Percentiles rank a stretch among this genome's conserved stretches.
Conservation (phyloP, 2,888 invertebrate genomes). For the Vanessa cardui region DNA sequence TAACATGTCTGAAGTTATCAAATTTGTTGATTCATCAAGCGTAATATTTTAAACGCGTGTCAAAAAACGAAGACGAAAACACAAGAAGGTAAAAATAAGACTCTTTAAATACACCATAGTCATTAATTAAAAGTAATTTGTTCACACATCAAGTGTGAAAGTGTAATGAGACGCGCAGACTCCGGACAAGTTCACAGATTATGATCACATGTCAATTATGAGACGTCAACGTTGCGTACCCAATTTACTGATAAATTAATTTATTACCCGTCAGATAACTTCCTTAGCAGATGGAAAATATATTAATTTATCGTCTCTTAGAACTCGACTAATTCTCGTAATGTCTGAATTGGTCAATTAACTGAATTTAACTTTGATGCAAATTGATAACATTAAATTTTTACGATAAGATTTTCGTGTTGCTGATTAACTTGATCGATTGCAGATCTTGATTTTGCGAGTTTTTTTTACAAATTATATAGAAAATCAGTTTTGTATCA, state of each 20-base stretch:
- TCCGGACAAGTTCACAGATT: slow-evolving; percentile 17
- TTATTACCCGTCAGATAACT: slow-evolving; percentile 28
- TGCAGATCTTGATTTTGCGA: too few relatives aligned
- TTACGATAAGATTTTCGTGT: too few relatives aligned
- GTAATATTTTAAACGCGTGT: too few relatives aligned
- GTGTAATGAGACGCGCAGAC: slow-evolving; percentile 19
- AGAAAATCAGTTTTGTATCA: too few relatives aligned
- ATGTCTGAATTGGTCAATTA: slow-evolving; percentile 3
- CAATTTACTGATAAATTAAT: slow-evolving; percentile 42
- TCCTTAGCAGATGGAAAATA: slow-evolving; percentile 7
- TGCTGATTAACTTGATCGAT: too few relatives aligned
- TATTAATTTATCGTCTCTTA: neutral
- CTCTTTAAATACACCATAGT: neutral
- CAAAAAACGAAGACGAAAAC: too few relatives aligned
- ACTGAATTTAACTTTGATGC: neutral
- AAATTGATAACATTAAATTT: neutral
- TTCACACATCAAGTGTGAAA: slow-evolving; percentile 31
- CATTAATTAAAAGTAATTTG: slow-evolving; percentile 34
- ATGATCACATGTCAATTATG: slow-evolving; percentile 37
- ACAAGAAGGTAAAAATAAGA: neutral
- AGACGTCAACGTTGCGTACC: slow-evolving; percentile 29
- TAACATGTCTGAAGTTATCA: neutral
- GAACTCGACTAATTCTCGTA: neutral
- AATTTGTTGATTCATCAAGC: too few relatives aligned
- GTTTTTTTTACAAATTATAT: too few relatives aligned